Evolutionary conservation across 2,797 vertebrate species (phyloP).

Genomic region (Acipenser oxyrinchus): DNA sequence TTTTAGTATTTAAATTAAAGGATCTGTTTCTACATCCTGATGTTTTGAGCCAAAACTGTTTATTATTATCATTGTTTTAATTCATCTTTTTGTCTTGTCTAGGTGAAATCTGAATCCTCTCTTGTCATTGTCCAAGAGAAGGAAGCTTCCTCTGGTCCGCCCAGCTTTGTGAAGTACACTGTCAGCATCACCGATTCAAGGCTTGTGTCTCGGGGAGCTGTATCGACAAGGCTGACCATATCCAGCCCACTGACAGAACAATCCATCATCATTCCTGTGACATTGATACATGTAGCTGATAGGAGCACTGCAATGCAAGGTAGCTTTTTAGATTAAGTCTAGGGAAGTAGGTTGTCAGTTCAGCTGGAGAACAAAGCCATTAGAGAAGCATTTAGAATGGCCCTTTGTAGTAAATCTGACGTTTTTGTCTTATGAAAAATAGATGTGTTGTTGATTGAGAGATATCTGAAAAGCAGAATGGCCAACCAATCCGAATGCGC

Average conservation of each 20-base stretch:
- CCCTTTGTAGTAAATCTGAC: conserved; percentile 25
- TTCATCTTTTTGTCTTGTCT: conserved; percentile 7
- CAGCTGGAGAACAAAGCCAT: too few relatives aligned
- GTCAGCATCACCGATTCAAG: conserved; percentile 57
- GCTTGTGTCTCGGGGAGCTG: conserved; percentile 44
- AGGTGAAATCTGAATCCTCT: conserved; percentile 74
- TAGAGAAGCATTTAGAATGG: too few relatives aligned
- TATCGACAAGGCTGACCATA: conserved; percentile 63
- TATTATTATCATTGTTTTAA: too few relatives aligned
- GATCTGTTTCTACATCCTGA: background rate
- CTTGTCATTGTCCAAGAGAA: conserved; percentile 58
- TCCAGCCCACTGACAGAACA: conserved; percentile 64
- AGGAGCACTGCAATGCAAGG: conserved; percentile 48
- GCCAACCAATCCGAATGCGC: too few relatives aligned
- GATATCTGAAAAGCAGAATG: too few relatives aligned
- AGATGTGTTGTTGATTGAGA: conserved; percentile 26
- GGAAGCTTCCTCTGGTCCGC: conserved; percentile 59
- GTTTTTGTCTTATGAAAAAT: conserved; percentile 30
- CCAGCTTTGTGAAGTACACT: conserved; percentile 68
- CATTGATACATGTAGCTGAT: conserved; percentile 62
- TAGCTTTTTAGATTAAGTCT: conserved; percentile 39
- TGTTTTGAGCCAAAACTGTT: background rate
- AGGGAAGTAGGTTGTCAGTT: too few relatives aligned
- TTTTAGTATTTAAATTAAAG: background rate
- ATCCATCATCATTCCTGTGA: conserved; percentile 69